Conservation (phyloP, 35 echinoderm and acorn worm species). For the Diadema setosum region DNA sequence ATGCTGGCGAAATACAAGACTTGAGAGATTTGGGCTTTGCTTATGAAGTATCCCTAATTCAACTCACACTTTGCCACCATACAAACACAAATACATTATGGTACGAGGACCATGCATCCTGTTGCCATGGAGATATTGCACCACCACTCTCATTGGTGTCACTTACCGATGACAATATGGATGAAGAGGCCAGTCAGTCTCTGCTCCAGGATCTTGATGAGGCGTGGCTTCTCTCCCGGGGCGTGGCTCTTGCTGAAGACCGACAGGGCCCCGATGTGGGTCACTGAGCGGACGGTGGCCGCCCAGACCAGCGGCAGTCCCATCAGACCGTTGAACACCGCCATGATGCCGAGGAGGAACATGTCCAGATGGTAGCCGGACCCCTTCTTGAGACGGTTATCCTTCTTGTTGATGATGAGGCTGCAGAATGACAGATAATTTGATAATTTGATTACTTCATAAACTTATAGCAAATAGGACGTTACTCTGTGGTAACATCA, state of each 20-base stretch:
- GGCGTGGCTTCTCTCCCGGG: constrained; percentile 79
- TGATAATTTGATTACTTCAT: not conserved
- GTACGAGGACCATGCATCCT: too few relatives aligned
- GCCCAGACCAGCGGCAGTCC: constrained; percentile 88
- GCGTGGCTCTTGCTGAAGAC: constrained; percentile 73
- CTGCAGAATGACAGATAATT: constrained; percentile 24
- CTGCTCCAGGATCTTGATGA: constrained; percentile 73
- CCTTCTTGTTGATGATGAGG: constrained; percentile 93
- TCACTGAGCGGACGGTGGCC: constrained; percentile 86
- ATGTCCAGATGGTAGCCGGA: constrained; percentile 83
- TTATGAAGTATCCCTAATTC: not conserved
- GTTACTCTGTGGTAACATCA: not conserved
- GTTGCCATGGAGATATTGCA: too few relatives aligned
- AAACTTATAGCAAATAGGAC: not conserved
- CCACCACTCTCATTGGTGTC: too few relatives aligned
- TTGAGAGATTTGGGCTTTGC: not conserved
- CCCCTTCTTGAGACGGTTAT: constrained; percentile 79
- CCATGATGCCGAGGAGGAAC: constrained; percentile 65
- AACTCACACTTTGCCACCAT: too few relatives aligned
- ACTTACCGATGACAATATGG: constrained; percentile 71
- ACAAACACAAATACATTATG: too few relatives aligned
- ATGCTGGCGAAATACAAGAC: not conserved
- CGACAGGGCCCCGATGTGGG: constrained; percentile 67
- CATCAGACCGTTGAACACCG: constrained; percentile 50
- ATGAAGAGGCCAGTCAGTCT: constrained; percentile 69